Evolutionary conservation across 2,888 invertebrate genomes (phyloP).

Genomic region (Cylloceria caligata): DNA sequence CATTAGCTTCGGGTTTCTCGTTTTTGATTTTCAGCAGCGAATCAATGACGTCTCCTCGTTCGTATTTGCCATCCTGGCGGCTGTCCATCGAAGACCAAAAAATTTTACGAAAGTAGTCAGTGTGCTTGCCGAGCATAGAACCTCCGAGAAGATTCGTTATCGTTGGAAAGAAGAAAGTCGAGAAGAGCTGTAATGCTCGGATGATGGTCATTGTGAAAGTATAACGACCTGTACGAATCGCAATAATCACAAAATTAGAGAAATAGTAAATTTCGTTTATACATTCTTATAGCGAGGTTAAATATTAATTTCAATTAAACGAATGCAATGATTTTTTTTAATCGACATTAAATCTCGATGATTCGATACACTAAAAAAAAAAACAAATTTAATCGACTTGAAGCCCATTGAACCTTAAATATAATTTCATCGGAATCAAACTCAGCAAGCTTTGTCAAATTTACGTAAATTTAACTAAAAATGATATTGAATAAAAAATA

Average conservation of each 20-base stretch:
- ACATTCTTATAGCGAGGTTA: too few relatives aligned
- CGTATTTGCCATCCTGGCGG: conserved; percentile 71
- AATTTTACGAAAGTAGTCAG: conserved; percentile 75
- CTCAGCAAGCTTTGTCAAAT: too few relatives aligned
- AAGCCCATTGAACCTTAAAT: too few relatives aligned
- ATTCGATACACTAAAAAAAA: too few relatives aligned
- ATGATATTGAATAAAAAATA: too few relatives aligned
- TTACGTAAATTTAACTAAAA: too few relatives aligned
- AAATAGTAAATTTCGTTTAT: background rate
- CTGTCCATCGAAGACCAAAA: conserved; percentile 78
- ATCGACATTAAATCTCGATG: too few relatives aligned
- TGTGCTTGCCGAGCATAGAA: conserved; percentile 68
- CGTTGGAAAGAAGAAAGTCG: conserved; percentile 76
- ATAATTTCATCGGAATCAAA: too few relatives aligned
- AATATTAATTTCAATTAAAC: too few relatives aligned
- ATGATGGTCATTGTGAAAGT: conserved; percentile 35
- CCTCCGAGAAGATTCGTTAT: conserved; percentile 46
- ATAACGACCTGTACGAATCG: conserved; percentile 54
- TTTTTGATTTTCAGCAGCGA: conserved; percentile 75
- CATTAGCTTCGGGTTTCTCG: conserved; percentile 66
- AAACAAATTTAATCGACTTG: conserved; percentile 1
- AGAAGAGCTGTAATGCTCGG: conserved; percentile 56
- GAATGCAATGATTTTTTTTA: too few relatives aligned
- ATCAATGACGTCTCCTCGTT: conserved; percentile 79
- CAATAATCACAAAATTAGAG: background rate